A percentile compares a stretch with the other conserved stretches of the same genome.
phyloP scores from a whole-genome alignment of 2,888 invertebrate genomes.

The Ellobium chinense region DNA sequence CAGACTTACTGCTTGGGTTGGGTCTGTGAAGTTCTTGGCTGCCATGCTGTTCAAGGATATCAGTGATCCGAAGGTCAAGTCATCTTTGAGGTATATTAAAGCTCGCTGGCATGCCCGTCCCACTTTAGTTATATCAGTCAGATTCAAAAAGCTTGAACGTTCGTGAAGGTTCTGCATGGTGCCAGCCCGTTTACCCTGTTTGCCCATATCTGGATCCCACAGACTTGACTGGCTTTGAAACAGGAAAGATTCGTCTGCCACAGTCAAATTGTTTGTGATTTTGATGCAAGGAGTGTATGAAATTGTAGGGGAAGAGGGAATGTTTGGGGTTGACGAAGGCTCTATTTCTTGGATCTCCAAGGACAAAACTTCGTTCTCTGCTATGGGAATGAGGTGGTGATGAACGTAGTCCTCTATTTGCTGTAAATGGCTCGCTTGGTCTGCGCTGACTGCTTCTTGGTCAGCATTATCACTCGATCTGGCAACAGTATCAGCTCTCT shows the following conservation, averaged over 20 bases:
- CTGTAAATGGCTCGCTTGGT: background rate
- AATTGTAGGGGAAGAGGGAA: background rate
- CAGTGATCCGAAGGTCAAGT: constrained; percentile 49
- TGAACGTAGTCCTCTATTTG: constrained; percentile 24
- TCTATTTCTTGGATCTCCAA: constrained; percentile 36
- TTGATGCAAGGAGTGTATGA: background rate
- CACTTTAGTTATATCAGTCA: constrained; percentile 42
- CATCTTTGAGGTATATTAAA: constrained; percentile 46
- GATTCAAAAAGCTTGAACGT: constrained; percentile 43
- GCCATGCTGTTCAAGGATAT: constrained; percentile 21
- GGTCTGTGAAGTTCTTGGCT: background rate
- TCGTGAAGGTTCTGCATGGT: constrained; percentile 49
- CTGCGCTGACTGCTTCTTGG: background rate
- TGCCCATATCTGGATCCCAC: background rate
- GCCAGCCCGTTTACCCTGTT: background rate
- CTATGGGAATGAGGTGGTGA: constrained; percentile 18
- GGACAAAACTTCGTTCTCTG: constrained; percentile 25
- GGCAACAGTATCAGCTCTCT: background rate
- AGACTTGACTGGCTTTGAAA: constrained; percentile 1
- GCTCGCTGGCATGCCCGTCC: constrained; percentile 50
- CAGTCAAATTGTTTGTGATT: constrained; percentile 34
- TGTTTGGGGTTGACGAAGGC: background rate
- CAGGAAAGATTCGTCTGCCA: constrained; percentile 36
- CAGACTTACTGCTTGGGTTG: constrained; percentile 11
- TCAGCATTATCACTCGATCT: background rate